phyloP scores from a whole-genome alignment of 2,888 invertebrate genomes.

The Agrochola circellaris region DNA sequence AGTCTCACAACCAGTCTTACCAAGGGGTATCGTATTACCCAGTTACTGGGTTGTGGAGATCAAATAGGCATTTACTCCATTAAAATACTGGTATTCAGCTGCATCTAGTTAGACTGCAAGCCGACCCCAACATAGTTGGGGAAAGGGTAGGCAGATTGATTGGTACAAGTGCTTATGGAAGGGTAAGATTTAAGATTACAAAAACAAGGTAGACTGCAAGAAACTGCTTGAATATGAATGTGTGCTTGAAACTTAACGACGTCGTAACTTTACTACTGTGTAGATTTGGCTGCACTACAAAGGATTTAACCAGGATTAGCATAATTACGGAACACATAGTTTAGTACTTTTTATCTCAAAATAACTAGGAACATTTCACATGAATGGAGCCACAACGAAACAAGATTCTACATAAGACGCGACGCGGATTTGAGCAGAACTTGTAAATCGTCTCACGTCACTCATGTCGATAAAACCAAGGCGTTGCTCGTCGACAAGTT shows the following conservation, averaged over 20 bases:
- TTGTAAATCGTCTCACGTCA: conserved; percentile 36
- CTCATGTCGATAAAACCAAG: conserved; percentile 21
- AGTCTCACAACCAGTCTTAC: too few species aligned
- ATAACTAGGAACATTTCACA: background rate
- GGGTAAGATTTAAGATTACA: background rate
- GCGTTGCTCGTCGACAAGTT: background rate
- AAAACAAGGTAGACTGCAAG: background rate
- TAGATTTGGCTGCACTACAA: conserved; percentile 9
- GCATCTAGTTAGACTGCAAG: too few species aligned
- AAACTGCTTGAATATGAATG: conserved; percentile 8
- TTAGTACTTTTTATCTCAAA: background rate
- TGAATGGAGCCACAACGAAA: background rate
- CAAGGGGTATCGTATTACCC: too few species aligned
- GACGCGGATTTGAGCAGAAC: background rate
- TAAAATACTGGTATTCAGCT: too few species aligned
- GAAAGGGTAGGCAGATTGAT: too few species aligned
- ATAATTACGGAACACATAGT: background rate
- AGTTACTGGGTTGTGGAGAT: too few species aligned
- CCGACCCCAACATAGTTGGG: too few species aligned
- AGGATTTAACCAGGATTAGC: conserved; percentile 10
- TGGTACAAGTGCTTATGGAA: too few species aligned
- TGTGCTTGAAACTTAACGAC: conserved; percentile 5
- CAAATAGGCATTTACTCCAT: too few species aligned
- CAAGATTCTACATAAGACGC: background rate
- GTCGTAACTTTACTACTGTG: conserved; percentile 8